Base-by-base conservation (phyloP, 2,113 vertebrate species). In the Ariopsis seemanni region DNA sequence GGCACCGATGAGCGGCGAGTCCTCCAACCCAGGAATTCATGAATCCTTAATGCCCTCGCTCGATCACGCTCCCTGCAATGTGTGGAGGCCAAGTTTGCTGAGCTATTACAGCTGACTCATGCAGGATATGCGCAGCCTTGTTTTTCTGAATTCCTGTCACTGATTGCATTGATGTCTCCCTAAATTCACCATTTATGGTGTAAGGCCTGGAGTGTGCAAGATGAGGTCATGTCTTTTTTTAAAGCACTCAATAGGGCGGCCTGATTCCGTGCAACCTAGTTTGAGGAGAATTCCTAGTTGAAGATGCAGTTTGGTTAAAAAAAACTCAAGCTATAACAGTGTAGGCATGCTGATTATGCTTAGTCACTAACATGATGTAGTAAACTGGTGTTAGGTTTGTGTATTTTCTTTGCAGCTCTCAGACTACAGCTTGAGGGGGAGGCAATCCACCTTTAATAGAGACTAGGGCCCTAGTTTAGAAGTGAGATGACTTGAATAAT, bases 191-290 rank as follows among this genome's bases (percentile, higher is more conserved):
- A 93, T 94, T 93, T 95, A 94, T 94, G 94, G 94, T 87, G 84
- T 81, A 85, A 89, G 91, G 83, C 85, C 89, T 91, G 91, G 86
- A 93, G 89, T 90, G 53, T 72, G 52, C 85, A 85, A 82, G 91
- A 94, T 95, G 94, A 96, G 92, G 93, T 95, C 94, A 95, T 92
- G 87, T 91, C 89, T 94, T 94, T 94, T 94, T 94, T 93, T 88
- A 85, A 82, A 92, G 93, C 90, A 86, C 75, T 85, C 82, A 52
- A 55, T 83, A 81, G 42, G 17, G 34, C 74, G 58, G 65, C 87
- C 87, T 90, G 88, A 27, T 86, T 91, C 82, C 62, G 52, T 20
- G 74, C 80, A 88, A 85, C 86, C 89, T 78, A 87, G n/a, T 85
- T 89, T 82, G 65, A 82, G 83, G 34, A 81, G 42, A 63, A 71